Conservation (phyloP, 2,888 invertebrate genomes). For the Fragum whitleyi region DNA sequence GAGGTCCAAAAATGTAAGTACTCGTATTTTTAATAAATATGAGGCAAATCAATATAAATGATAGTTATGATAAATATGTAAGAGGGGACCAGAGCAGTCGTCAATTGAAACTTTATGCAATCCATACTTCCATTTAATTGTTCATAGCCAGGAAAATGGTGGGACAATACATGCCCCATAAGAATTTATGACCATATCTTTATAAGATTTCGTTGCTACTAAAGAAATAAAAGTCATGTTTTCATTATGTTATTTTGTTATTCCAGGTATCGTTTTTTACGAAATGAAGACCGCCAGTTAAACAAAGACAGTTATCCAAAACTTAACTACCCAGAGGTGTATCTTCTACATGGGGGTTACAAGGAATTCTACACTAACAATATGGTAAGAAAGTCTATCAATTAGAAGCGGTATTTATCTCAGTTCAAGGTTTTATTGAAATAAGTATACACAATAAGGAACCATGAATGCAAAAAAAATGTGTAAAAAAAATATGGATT, state of each 20-base stretch:
- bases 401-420: no score
- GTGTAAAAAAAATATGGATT: no score
- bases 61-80: not conserved
- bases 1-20: constrained; percentile 62
- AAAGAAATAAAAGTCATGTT: no score
- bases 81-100: not conserved
- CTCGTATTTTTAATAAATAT: not conserved
- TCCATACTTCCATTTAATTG: not conserved
- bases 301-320: constrained; percentile 33
- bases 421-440: no score
- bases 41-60: not conserved
- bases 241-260: not conserved
- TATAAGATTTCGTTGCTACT: no score
- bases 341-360: constrained; percentile 31
- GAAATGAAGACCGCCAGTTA: constrained; percentile 29
- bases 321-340: constrained; percentile 33
- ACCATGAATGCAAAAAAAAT: no score
- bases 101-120: not conserved
- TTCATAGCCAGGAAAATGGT: not conserved
- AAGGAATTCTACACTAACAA: constrained; percentile 23
- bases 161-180: no score
- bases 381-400: not conserved
- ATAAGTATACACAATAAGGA: no score
- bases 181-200: no score
- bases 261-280: constrained; percentile 31